Conservation (phyloP, 2,797 vertebrate species). For the Carduelis carduelis region DNA sequence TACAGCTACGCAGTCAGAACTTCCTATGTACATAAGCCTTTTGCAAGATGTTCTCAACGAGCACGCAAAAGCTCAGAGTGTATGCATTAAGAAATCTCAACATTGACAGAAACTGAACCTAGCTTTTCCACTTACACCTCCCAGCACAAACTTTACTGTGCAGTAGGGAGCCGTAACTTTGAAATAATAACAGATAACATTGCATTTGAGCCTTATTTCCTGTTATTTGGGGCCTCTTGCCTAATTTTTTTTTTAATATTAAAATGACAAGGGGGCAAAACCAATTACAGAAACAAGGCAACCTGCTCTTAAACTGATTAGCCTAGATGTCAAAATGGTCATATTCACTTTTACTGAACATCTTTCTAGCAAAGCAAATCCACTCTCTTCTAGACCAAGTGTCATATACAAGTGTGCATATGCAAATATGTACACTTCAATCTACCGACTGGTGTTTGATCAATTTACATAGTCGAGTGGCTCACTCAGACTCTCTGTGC, state of each 20-base stretch:
- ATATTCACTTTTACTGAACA: not conserved
- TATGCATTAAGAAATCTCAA: not conserved
- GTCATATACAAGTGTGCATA: not conserved
- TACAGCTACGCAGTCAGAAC: not conserved
- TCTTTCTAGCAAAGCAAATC: not conserved
- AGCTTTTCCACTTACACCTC: not conserved
- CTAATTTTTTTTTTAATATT: not conserved
- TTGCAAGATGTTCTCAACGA: not conserved
- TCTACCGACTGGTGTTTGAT: not conserved
- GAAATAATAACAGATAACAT: not conserved
- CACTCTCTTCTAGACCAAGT: not conserved
- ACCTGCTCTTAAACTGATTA: not conserved
- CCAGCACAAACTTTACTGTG: not conserved
- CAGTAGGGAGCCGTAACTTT: not conserved
- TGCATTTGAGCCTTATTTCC: not conserved
- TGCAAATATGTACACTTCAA: constrained; percentile 24
- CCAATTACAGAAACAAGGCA: not conserved
- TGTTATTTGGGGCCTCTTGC: not conserved
- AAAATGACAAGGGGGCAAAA: not conserved
- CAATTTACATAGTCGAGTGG: not conserved
- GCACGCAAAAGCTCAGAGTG: not conserved
- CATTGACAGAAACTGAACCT: not conserved
- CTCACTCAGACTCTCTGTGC: not conserved
- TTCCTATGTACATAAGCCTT: not conserved
- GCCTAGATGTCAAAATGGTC: not conserved